Base-by-base conservation (phyloP, 2,113 vertebrate genomes). In the Phocoena sinus region DNA sequence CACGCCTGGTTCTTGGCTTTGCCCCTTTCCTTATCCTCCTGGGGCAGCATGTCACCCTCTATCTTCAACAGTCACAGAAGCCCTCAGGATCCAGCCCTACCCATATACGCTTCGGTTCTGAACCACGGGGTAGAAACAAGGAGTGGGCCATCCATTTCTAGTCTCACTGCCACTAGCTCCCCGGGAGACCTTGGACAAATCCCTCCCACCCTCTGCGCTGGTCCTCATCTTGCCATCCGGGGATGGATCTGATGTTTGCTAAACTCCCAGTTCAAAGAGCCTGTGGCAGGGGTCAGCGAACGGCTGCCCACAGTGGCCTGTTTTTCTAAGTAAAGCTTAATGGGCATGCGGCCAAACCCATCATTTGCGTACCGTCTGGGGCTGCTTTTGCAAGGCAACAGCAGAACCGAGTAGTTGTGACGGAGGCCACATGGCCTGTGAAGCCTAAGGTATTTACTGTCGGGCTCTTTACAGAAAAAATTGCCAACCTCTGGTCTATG, bases 391-490 rank as follows among this genome's bases (percentile, higher is more conserved):
- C 15, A 2, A 38, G 2, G 8, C 4, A 4, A 5, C 3, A 6
- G 50, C 62, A 62, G 62, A 76, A 6, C 6, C 11, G 25, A 60
- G 36, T 12, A 3, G 5, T 36, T n/a, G 33, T 25, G 18, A 41
- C 20, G 17, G 23, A 74, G 65, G 60, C 62, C 0, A 0, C 20
- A 1, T 2, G 31, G 33, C 73, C 18, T 3, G 7, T 23, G 13
- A 68, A 92, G 31, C 50, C 26, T 4, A 8, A 38, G 70, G 26
- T 70, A 26, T 36, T 80, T 12, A 58, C 68, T n/a, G 0, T n/a
- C 73, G 28, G 38, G 5, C 28, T 63, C 94, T 90, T 89, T 47
- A 17, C 67, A 60, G 76, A 63, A 63, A 33, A 44, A 1, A n/a
- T 62, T 31, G 4, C 88, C 36, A 5, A 15, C 11, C 76, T 62